Conservation (phyloP, 2,797 vertebrate species). For the Lateolabrax maculatus region DNA sequence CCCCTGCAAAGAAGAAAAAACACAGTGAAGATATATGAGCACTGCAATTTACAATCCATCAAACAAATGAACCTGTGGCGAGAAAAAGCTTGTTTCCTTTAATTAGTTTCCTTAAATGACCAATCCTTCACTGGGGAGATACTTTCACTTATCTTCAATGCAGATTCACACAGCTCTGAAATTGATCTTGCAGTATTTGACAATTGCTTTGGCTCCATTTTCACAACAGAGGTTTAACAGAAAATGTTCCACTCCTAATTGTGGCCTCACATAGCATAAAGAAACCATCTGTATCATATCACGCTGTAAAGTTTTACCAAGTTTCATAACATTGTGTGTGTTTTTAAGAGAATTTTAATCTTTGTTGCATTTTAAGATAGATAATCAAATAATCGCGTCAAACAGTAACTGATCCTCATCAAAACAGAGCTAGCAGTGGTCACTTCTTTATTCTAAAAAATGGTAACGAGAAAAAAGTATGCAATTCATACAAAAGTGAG, state of each 20-base stretch:
- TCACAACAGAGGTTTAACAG: not conserved
- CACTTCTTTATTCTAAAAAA: not conserved
- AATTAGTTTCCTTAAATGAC: slow-evolving; percentile 44
- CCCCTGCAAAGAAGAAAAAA: slow-evolving; percentile 81
- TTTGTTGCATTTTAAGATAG: not conserved
- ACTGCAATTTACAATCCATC: slow-evolving; percentile 27
- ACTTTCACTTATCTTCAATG: not conserved
- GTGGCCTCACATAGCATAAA: not conserved
- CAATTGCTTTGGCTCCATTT: slow-evolving; percentile 2
- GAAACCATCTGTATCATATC: not conserved
- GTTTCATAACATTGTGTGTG: not conserved
- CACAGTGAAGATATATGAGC: slow-evolving; percentile 26
- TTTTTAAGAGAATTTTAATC: not conserved
- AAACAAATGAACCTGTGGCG: slow-evolving; percentile 10
- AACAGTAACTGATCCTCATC: not conserved
- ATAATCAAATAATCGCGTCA: not conserved
- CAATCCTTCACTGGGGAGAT: not conserved
- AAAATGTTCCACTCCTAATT: not conserved
- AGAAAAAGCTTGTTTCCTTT: slow-evolving; percentile 26
- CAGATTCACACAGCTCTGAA: not conserved
- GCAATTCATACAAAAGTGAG: not conserved
- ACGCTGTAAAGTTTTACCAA: too few relatives aligned
- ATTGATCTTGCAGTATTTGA: not conserved
- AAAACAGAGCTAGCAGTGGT: not conserved
- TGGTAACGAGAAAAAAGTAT: not conserved